Evolutionary conservation across 2,113 vertebrate genomes (phyloP).

Genomic region (Oceanodroma tethys): DNA sequence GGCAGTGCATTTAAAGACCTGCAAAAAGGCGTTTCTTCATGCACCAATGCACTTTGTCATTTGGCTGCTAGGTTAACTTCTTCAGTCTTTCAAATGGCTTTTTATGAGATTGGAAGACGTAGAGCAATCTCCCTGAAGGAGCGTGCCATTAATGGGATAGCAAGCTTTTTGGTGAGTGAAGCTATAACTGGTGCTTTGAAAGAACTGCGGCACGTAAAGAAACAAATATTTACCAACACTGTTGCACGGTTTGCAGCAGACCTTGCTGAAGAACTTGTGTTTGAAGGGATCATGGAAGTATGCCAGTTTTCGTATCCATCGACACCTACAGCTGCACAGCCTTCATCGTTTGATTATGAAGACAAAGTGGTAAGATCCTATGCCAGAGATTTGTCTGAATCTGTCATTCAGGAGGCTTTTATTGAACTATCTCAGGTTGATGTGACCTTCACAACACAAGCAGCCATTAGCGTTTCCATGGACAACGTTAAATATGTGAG

Average conservation of each 20-base stretch:
- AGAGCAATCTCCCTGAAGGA: conserved; percentile 86
- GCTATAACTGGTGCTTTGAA: conserved; percentile 88
- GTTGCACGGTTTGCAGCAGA: conserved; percentile 89
- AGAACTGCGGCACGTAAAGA: conserved; percentile 89
- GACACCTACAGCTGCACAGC: conserved; percentile 77
- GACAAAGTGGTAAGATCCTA: conserved; percentile 88
- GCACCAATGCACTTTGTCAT: conserved; percentile 90
- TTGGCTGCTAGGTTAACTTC: conserved; percentile 90
- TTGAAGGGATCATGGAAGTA: conserved; percentile 98
- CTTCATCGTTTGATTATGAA: conserved; percentile 81
- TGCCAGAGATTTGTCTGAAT: conserved; percentile 93
- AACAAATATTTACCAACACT: conserved; percentile 90
- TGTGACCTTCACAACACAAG: conserved; percentile 88
- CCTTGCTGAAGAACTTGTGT: conserved; percentile 93
- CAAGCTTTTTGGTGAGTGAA: conserved; percentile 88
- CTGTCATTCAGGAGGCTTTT: conserved; percentile 97
- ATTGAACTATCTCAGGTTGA: conserved; percentile 94
- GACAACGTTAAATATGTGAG: conserved; percentile 86
- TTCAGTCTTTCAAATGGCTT: conserved; percentile 94
- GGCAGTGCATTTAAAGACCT: conserved; percentile 92
- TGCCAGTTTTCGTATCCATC: conserved; percentile 94
- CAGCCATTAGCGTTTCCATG: conserved; percentile 91
- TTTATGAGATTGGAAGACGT: conserved; percentile 92
- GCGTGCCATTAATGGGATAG: conserved; percentile 87
- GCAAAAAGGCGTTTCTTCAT: conserved; percentile 91